Conservation (phyloP, 2,888 invertebrate genomes). For the Frankliniella intonsa region DNA sequence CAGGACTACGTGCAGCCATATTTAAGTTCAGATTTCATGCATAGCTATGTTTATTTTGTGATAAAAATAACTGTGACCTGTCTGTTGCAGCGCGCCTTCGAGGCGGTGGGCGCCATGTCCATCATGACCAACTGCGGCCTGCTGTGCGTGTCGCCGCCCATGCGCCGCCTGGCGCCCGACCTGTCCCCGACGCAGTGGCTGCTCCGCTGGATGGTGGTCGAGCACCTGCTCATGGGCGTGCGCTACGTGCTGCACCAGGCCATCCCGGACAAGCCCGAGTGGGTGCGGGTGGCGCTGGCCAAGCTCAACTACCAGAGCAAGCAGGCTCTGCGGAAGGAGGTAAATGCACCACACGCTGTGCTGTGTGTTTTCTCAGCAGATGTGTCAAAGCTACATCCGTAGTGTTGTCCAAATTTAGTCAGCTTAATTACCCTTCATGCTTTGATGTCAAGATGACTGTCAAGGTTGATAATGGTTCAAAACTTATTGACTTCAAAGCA, state of each 20-base stretch:
- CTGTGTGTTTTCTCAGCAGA: too few relatives aligned
- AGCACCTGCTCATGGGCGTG: conserved; percentile 63
- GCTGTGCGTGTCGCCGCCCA: conserved; percentile 62
- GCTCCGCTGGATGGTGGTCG: conserved; percentile 61
- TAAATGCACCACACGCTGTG: conserved; percentile 31
- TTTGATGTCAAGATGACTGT: too few relatives aligned
- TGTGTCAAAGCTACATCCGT: too few relatives aligned
- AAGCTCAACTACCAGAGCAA: conserved; percentile 58
- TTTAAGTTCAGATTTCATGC: too few relatives aligned
- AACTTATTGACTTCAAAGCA: too few relatives aligned
- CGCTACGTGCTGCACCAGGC: conserved; percentile 61
- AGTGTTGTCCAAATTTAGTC: too few relatives aligned
- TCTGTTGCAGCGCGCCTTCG: conserved; percentile 55
- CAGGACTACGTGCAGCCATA: too few relatives aligned
- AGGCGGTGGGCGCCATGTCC: conserved; percentile 61
- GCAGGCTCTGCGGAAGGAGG: conserved; percentile 58
- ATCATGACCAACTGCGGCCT: conserved; percentile 72
- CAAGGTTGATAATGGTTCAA: too few relatives aligned
- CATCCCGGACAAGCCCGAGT: conserved; percentile 66
- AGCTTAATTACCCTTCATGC: too few relatives aligned
- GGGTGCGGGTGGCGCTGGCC: conserved; percentile 60
- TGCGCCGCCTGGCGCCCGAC: conserved; percentile 49
- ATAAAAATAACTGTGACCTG: too few relatives aligned
- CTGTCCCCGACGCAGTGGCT: conserved; percentile 50
- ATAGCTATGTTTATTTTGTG: too few relatives aligned